Conservation (phyloP, 2,888 invertebrate species). For the Isotomurus palustris region DNA sequence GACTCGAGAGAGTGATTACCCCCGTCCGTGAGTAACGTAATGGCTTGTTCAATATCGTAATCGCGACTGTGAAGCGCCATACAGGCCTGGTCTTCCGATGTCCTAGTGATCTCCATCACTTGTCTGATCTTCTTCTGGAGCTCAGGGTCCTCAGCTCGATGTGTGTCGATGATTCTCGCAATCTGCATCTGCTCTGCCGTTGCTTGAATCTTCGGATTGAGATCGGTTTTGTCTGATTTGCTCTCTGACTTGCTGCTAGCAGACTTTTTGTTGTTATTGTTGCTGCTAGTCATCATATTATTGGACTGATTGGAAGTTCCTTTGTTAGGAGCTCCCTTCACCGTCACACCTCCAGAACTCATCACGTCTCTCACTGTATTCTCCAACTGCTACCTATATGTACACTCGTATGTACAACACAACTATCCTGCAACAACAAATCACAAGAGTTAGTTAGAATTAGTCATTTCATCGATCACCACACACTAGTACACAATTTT, state of each 20-base stretch:
- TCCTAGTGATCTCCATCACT: conserved; percentile 77
- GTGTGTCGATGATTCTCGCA: conserved; percentile 73
- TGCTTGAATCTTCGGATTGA: conserved; percentile 61
- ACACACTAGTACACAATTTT: not conserved
- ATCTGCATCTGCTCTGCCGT: conserved; percentile 80
- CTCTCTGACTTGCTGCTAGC: conserved; percentile 59
- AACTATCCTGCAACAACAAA: conserved; percentile 33
- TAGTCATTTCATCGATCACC: too few relatives aligned
- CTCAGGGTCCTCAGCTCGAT: conserved; percentile 58
- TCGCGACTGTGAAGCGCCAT: conserved; percentile 90
- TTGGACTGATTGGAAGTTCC: conserved; percentile 31
- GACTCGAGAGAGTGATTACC: conserved; percentile 53
- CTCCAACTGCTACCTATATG: conserved; percentile 45
- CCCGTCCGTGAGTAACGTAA: conserved; percentile 74
- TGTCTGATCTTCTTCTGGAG: conserved; percentile 68
- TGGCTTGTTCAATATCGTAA: conserved; percentile 78
- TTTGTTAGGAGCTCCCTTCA: conserved; percentile 41
- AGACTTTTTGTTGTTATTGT: conserved; percentile 47
- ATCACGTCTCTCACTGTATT: conserved; percentile 31
- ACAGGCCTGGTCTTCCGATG: conserved; percentile 83
- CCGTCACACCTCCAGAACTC: conserved; percentile 41
- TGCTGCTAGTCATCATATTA: too few relatives aligned
- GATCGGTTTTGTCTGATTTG: conserved; percentile 57
- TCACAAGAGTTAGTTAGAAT: not conserved
- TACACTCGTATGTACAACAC: conserved; percentile 46